Conservation (phyloP, 2,888 invertebrate species). For the Slavum lentiscoides region DNA sequence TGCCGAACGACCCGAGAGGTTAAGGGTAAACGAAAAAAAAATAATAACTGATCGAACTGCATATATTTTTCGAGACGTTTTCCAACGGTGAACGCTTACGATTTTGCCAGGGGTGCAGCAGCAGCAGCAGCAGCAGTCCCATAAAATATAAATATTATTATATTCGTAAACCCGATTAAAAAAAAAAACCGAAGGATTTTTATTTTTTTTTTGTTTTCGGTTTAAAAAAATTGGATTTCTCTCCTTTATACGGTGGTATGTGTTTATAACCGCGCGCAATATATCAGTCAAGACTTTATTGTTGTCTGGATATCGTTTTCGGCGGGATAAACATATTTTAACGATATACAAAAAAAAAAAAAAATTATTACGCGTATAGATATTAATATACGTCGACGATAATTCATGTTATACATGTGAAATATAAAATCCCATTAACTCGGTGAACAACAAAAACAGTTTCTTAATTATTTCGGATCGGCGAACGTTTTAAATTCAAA, state of each 20-base stretch:
- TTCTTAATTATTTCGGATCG: neutral
- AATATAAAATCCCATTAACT: slow-evolving; percentile 14
- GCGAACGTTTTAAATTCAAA: slow-evolving; percentile 7
- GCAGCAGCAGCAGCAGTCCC: neutral
- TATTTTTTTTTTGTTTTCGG: neutral
- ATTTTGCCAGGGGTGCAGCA: neutral
- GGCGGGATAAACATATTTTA: neutral
- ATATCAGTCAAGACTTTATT: neutral
- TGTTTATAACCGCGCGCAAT: too few relatives aligned
- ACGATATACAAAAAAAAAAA: too few relatives aligned
- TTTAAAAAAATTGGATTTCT: neutral
- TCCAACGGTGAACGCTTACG: neutral
- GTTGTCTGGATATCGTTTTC: slow-evolving; percentile 8
- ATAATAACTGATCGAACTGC: too few relatives aligned
- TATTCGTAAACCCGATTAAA: neutral
- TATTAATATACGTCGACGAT: neutral
- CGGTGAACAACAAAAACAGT: neutral
- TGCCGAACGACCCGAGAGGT: too few relatives aligned
- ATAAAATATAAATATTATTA: slow-evolving; percentile 22
- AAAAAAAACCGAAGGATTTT: neutral
- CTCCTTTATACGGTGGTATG: neutral
- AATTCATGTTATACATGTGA: neutral
- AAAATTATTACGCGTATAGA: neutral
- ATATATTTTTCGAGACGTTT: neutral
- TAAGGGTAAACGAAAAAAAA: too few relatives aligned